phyloP scores from a whole-genome alignment of 2,113 vertebrate species.

The Verasper variegatus region DNA sequence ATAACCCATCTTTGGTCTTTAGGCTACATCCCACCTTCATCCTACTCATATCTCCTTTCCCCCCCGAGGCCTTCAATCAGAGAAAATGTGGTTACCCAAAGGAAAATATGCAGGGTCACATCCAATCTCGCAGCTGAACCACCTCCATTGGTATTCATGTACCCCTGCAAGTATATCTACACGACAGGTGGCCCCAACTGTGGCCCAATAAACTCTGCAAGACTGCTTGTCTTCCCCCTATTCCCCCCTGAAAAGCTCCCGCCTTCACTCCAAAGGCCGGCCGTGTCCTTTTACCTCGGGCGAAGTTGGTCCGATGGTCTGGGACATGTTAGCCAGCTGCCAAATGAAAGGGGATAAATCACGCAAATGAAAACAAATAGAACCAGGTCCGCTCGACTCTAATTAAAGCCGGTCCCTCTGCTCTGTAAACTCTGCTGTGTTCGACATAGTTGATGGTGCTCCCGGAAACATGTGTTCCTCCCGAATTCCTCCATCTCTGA shows the following conservation, averaged over 20 bases:
- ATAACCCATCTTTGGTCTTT: slow-evolving; percentile 73
- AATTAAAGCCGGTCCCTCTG: slow-evolving; percentile 74
- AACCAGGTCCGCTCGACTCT: slow-evolving; percentile 71
- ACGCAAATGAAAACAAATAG: slow-evolving; percentile 84
- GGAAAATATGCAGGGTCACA: slow-evolving; percentile 46
- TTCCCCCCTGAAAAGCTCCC: not conserved
- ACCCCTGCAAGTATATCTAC: slow-evolving; percentile 42
- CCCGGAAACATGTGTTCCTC: slow-evolving; percentile 78
- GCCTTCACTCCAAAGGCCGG: slow-evolving; percentile 55
- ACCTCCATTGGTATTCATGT: slow-evolving; percentile 33
- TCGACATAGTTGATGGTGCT: slow-evolving; percentile 63
- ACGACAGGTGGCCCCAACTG: slow-evolving; percentile 71
- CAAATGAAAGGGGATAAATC: slow-evolving; percentile 84
- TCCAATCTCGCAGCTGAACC: slow-evolving; percentile 55
- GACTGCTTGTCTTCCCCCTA: slow-evolving; percentile 36
- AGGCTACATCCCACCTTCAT: slow-evolving; percentile 65
- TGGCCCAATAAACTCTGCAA: slow-evolving; percentile 59
- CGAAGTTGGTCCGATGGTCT: slow-evolving; percentile 65
- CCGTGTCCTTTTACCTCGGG: slow-evolving; percentile 73
- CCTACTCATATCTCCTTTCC: slow-evolving; percentile 53
- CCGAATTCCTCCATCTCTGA: slow-evolving; percentile 59
- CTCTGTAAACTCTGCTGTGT: slow-evolving; percentile 68
- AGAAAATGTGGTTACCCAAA: slow-evolving; percentile 60
- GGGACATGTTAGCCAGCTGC: slow-evolving; percentile 81
- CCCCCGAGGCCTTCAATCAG: slow-evolving; percentile 38